Evolutionary conservation across 35 echinoderm and acorn worm genomes (phyloP).

Genomic region (Hemicentrotus pulcherrimus): DNA sequence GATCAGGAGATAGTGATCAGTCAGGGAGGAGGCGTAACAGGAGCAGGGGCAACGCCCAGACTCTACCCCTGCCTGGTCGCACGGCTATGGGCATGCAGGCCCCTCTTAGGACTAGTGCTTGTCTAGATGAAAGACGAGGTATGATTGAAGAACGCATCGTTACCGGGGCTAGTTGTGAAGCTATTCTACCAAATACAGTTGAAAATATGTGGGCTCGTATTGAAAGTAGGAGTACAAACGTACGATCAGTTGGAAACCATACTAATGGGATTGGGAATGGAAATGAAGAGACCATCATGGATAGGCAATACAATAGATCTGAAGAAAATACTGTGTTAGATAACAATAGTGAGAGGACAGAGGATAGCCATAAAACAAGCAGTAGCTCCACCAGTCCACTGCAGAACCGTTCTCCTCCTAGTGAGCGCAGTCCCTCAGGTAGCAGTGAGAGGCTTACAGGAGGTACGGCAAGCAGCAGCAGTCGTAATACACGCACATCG

Average conservation of each 20-base stretch:
- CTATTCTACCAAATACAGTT: neutral
- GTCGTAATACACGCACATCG: constrained; percentile 41
- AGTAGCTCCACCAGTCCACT: constrained; percentile 14
- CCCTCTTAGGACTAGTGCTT: constrained; percentile 39
- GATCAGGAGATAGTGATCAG: constrained; percentile 46
- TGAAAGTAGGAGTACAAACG: neutral
- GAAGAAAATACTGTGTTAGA: neutral
- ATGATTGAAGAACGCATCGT: neutral
- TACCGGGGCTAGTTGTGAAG: constrained; percentile 42
- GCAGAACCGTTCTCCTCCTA: neutral
- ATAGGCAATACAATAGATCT: neutral
- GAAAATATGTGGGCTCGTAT: constrained; percentile 22
- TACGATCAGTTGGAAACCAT: constrained; percentile 5
- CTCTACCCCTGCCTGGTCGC: neutral
- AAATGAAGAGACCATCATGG: constrained; percentile 29
- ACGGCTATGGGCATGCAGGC: constrained; percentile 43
- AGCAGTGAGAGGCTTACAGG: constrained; percentile 42
- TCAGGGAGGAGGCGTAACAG: neutral
- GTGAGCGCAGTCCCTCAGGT: constrained; percentile 34
- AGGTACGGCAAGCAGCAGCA: constrained; percentile 39
- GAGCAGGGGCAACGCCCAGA: neutral
- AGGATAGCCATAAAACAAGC: neutral
- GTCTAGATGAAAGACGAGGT: constrained; percentile 10
- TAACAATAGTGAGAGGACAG: neutral
- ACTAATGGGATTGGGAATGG: neutral